These are phyloP conservation scores for Phalanger gymnotis DNA, from an alignment of 2,797 vertebrate genomes.

Conservation along the genomic window DNA sequence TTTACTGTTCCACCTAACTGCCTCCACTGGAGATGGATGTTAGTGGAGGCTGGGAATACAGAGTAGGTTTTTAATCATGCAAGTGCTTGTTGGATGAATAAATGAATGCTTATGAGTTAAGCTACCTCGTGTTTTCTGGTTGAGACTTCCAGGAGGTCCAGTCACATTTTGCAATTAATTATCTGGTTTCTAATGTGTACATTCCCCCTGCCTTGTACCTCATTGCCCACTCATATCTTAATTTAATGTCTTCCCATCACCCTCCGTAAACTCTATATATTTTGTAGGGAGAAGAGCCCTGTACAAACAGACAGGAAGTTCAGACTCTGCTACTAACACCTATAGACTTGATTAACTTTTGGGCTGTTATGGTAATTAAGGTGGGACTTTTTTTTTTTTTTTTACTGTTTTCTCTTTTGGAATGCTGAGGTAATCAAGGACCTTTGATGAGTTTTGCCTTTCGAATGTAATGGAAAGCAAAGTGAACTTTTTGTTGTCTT, in stretches of 20 bases:
- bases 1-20: neutral
- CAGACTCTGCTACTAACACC: neutral
- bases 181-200: neutral
- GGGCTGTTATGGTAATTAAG: too few relatives aligned
- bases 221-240: neutral
- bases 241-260: neutral
- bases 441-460: too few relatives aligned
- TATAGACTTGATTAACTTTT: neutral
- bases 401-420: too few relatives aligned
- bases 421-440: too few relatives aligned
- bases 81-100: neutral
- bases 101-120: neutral
- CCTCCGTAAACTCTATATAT: neutral
- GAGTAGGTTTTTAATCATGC: neutral
- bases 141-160: neutral
- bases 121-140: neutral
- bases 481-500: too few relatives aligned
- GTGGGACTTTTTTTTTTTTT: too few relatives aligned
- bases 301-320: neutral
- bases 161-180: neutral
- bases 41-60: neutral
- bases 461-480: too few relatives aligned
- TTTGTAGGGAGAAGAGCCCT: neutral
- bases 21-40: neutral
- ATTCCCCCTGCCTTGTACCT: neutral